These are phyloP conservation scores for Halcyon smyrnensis DNA, from an alignment of 2,797 vertebrate genomes.

Conservation along the genomic window DNA sequence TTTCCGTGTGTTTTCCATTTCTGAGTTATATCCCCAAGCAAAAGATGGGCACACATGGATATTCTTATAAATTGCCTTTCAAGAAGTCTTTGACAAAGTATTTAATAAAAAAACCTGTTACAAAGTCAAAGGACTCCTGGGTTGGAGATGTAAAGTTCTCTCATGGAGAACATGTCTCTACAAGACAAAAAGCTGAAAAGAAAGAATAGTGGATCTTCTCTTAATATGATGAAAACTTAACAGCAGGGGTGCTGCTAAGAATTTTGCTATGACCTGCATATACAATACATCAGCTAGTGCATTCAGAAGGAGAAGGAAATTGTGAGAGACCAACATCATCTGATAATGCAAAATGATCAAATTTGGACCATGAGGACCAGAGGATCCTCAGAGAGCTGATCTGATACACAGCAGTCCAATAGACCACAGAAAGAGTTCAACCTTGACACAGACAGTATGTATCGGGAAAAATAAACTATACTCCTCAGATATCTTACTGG, in stretches of 20 bases:
- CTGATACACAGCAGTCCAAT: not conserved
- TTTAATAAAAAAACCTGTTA: not conserved
- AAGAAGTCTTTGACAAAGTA: constrained; percentile 3
- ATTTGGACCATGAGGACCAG: not conserved
- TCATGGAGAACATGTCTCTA: constrained; percentile 17
- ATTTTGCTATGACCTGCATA: not conserved
- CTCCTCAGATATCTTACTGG: not conserved
- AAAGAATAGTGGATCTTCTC: constrained; percentile 11
- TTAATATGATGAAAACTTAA: constrained; percentile 34
- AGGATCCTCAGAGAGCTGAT: not conserved
- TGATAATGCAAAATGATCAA: not conserved
- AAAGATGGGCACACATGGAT: not conserved
- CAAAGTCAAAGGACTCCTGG: constrained; percentile 2
- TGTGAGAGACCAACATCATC: not conserved
- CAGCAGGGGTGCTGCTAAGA: constrained; percentile 6
- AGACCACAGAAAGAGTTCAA: not conserved
- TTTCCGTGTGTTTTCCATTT: constrained; percentile 27
- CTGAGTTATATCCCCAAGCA: not conserved
- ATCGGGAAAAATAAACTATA: not conserved
- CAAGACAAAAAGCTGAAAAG: constrained; percentile 26
- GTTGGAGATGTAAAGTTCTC: constrained; percentile 10
- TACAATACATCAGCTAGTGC: not conserved
- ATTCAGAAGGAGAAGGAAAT: constrained; percentile 13
- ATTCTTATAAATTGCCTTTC: constrained; percentile 24
- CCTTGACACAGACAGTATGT: not conserved